Percentiles rank a stretch among this genome's conserved stretches.
Evolutionary conservation across 2,797 vertebrate genomes (phyloP).

Genomic region (Pipistrellus pygmaeus): DNA sequence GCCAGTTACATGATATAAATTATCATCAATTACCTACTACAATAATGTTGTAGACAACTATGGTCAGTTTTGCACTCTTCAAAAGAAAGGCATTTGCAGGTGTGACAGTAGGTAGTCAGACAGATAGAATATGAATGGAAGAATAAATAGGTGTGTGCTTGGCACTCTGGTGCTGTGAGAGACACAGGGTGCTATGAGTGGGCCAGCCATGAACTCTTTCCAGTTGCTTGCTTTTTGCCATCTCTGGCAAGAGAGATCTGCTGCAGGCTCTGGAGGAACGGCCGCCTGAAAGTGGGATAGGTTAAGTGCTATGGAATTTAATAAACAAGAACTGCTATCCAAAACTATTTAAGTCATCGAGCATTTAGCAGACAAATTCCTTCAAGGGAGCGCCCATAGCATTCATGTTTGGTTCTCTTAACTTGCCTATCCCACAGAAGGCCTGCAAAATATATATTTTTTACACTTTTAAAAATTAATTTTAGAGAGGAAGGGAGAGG

Average conservation of each 20-base stretch:
- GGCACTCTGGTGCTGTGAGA: not conserved
- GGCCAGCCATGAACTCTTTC: not conserved
- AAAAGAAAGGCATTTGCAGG: not conserved
- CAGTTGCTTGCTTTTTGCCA: not conserved
- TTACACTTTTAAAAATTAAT: too few relatives aligned
- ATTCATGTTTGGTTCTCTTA: not conserved
- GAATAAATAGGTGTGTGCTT: not conserved
- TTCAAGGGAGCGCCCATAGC: not conserved
- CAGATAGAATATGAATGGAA: not conserved
- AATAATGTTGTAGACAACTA: not conserved
- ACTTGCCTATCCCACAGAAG: not conserved
- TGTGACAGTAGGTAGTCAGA: not conserved
- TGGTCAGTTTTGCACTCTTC: not conserved
- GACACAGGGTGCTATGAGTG: not conserved
- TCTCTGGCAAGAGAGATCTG: not conserved
- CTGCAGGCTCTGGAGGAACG: not conserved
- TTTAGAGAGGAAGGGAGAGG: too few relatives aligned
- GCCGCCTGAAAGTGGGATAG: not conserved
- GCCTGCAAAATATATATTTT: conserved; percentile 22
- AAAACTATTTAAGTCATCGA: not conserved
- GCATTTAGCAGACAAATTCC: conserved; percentile 16
- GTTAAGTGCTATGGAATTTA: conserved; percentile 2
- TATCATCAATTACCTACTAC: not conserved
- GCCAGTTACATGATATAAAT: too few relatives aligned
- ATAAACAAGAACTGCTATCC: conserved; percentile 9